A percentile compares a stretch with the other conserved stretches of the same genome.
Conservation (phyloP, 2,888 invertebrate species). For the Drosophila nr. fundita region DNA sequence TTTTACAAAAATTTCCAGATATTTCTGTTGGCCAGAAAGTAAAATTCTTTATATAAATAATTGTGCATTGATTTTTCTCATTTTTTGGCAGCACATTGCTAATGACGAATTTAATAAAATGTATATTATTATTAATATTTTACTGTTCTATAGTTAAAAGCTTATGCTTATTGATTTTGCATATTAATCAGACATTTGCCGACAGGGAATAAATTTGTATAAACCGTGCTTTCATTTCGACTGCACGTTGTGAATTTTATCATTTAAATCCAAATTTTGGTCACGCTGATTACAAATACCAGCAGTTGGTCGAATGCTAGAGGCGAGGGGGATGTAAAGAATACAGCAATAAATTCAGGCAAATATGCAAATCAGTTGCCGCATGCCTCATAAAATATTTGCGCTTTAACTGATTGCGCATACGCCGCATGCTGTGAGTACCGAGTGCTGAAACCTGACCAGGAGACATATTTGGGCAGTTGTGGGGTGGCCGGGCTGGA, state of each 20-base stretch:
- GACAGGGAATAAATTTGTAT: neutral
- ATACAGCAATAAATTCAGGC: conserved; percentile 51
- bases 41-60: no score
- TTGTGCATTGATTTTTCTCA: neutral
- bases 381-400: conserved; percentile 73
- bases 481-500: conserved; percentile 12
- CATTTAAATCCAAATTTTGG: conserved; percentile 57
- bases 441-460: conserved; percentile 51
- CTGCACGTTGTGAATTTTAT: conserved; percentile 24
- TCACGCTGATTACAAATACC: conserved; percentile 58
- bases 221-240: conserved; percentile 13
- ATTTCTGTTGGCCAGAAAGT: no score
- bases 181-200: conserved; percentile 5
- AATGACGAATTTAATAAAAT: neutral
- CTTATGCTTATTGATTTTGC: neutral
- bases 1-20: neutral
- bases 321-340: conserved; percentile 4
- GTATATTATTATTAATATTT: neutral
- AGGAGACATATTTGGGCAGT: conserved; percentile 55
- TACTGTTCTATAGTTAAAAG: neutral
- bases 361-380: conserved; percentile 73
- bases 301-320: conserved; percentile 2
- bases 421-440: conserved; percentile 52
- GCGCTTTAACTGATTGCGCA: conserved; percentile 73
- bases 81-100: neutral